These are phyloP conservation scores for Tiliqua scincoides DNA, from an alignment of 2,113 vertebrate genomes.

Conservation along the genomic window DNA sequence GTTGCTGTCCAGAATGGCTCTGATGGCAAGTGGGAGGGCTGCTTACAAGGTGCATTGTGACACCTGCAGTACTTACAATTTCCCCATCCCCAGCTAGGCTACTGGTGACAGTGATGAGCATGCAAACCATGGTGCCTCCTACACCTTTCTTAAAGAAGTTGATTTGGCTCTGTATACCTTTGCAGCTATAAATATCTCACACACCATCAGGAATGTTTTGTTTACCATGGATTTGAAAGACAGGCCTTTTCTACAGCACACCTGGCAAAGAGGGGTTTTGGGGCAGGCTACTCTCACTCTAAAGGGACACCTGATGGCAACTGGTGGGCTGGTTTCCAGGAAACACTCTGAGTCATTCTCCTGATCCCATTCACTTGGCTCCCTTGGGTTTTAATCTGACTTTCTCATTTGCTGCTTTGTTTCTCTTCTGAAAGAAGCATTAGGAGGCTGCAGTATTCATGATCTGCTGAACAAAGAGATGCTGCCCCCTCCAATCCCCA, in stretches of 20 bases:
- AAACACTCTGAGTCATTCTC: fast-evolving
- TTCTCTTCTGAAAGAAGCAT: slow-evolving; percentile 46
- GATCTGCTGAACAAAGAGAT: background rate
- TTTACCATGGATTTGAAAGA: background rate
- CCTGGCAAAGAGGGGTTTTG: background rate
- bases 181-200: no score
- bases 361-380: fast-evolving
- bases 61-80: no score
- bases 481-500: background rate
- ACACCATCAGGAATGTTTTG: no score
- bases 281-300: background rate
- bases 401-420: slow-evolving; percentile 6
- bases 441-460: background rate
- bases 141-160: no score
- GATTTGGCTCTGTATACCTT: no score
- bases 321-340: fast-evolving
- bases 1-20: no score
- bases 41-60: no score
- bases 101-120: no score
- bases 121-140: no score
- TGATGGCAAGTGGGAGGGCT: no score
- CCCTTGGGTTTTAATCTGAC: slow-evolving; percentile 14
- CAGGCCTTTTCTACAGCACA: background rate
- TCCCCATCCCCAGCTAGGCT: no score
- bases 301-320: background rate